phyloP scores from a whole-genome alignment of 2,888 invertebrate species.

The Drosophila putrida region DNA sequence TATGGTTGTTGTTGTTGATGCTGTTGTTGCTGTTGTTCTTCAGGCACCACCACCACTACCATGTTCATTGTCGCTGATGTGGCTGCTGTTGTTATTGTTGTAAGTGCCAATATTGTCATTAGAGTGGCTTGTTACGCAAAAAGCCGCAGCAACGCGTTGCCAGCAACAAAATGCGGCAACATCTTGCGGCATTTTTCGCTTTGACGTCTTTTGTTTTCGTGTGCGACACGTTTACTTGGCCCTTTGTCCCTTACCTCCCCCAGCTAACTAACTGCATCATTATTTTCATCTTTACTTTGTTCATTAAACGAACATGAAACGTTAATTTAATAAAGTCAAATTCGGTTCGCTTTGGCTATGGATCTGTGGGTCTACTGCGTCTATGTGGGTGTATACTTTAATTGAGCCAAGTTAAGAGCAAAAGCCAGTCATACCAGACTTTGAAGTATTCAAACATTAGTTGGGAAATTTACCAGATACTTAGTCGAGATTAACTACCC shows the following conservation, averaged over 20 bases:
- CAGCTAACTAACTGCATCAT: constrained; percentile 71
- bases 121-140: constrained; percentile 81
- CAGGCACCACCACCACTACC: constrained; percentile 10
- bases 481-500: not conserved
- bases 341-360: constrained; percentile 46
- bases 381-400: constrained; percentile 24
- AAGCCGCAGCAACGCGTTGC: constrained; percentile 65
- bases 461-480: not conserved
- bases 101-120: constrained; percentile 82
- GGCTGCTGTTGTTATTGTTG: constrained; percentile 72
- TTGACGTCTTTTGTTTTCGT: constrained; percentile 69
- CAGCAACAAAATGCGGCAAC: constrained; percentile 74
- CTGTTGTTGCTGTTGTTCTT: constrained; percentile 24
- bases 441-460: constrained; percentile 37
- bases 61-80: constrained; percentile 46
- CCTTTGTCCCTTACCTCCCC: constrained; percentile 3
- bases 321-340: constrained; percentile 80
- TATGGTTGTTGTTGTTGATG: constrained; percentile 66
- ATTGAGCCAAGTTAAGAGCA: constrained; percentile 48
- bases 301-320: constrained; percentile 82
- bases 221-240: constrained; percentile 68
- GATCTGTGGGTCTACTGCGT: not conserved
- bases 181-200: constrained; percentile 78
- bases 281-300: constrained; percentile 79
- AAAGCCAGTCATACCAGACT: constrained; percentile 19